A percentile compares a stretch with the other conserved stretches of the same genome.
Evolutionary conservation across 1,140 invertebrate genomes (phyloP).

Genomic region (Drosophila azteca): DNA sequence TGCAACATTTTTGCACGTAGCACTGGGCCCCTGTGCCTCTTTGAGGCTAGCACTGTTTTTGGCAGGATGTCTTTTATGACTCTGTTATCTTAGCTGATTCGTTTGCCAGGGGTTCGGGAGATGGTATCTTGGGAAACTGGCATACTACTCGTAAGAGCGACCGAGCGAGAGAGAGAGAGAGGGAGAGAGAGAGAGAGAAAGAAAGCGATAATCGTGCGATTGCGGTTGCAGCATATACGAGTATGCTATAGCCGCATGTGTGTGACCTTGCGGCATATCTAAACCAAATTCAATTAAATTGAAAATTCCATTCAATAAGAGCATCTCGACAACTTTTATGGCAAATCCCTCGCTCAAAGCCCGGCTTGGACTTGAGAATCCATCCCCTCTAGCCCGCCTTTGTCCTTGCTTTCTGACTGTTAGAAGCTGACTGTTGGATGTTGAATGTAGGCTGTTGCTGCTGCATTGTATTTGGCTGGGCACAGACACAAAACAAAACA

Average conservation of each 20-base stretch:
- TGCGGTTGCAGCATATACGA: background rate
- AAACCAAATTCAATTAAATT: constrained; percentile 25
- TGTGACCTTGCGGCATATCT: constrained; percentile 1
- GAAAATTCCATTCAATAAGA: constrained; percentile 33
- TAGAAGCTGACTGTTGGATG: too few relatives aligned
- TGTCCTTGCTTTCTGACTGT: too few relatives aligned
- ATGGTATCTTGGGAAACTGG: too few relatives aligned
- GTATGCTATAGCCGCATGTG: too few relatives aligned
- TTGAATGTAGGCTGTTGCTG: too few relatives aligned
- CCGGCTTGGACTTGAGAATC: background rate
- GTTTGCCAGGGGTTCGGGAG: background rate
- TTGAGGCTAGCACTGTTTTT: background rate
- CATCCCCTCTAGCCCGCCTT: background rate
- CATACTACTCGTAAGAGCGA: too few relatives aligned
- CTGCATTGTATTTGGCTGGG: background rate
- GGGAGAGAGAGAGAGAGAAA: too few relatives aligned
- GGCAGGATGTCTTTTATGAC: constrained; percentile 2
- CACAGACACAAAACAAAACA: constrained; percentile 10
- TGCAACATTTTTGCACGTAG: constrained; percentile 5
- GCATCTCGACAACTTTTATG: constrained; percentile 17
- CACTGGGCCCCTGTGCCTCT: background rate
- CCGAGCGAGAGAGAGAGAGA: too few relatives aligned
- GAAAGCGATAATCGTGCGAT: constrained; percentile 21
- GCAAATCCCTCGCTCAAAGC: constrained; percentile 16
- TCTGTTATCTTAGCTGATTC: constrained; percentile 38